These are phyloP conservation scores for Chaetura pelagica DNA, from an alignment of 2,113 vertebrate species.

Conservation along the genomic window DNA sequence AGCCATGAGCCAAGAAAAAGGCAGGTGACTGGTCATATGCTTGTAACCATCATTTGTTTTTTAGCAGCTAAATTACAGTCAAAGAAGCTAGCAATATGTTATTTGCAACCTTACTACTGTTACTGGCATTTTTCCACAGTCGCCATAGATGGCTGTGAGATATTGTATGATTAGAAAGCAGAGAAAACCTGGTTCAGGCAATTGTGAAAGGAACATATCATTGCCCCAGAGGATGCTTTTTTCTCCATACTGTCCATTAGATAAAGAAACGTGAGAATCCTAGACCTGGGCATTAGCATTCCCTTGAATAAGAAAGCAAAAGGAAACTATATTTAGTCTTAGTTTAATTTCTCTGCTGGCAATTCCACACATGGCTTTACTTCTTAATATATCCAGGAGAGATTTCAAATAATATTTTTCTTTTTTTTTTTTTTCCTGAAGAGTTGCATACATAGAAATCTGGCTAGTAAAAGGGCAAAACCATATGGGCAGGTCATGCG, in stretches of 20 bases:
- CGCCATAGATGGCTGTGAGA: not conserved
- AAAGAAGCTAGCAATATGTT: not conserved
- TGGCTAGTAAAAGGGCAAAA: not conserved
- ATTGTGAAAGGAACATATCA: not conserved
- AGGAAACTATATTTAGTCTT: not conserved
- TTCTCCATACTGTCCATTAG: not conserved
- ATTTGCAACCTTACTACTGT: not conserved
- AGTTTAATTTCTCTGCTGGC: constrained; percentile 4
- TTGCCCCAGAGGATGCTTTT: not conserved
- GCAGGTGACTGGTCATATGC: constrained; percentile 30
- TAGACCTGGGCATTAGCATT: not conserved
- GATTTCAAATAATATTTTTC: not conserved
- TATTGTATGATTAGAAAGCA: not conserved
- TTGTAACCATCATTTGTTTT: constrained; percentile 14
- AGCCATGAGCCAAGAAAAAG: not conserved
- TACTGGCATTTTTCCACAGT: constrained; percentile 19
- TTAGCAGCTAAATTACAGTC: constrained; percentile 7
- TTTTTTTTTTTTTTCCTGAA: not conserved
- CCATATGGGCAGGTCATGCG: not conserved
- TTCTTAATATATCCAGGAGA: constrained; percentile 6
- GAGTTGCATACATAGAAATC: not conserved
- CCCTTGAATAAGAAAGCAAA: not conserved
- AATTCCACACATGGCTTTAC: not conserved
- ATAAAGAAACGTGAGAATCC: not conserved
- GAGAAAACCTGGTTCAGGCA: not conserved